These are phyloP conservation scores for Drosophila yooni DNA, from an alignment of 2,888 invertebrate genomes.

Conservation along the genomic window DNA sequence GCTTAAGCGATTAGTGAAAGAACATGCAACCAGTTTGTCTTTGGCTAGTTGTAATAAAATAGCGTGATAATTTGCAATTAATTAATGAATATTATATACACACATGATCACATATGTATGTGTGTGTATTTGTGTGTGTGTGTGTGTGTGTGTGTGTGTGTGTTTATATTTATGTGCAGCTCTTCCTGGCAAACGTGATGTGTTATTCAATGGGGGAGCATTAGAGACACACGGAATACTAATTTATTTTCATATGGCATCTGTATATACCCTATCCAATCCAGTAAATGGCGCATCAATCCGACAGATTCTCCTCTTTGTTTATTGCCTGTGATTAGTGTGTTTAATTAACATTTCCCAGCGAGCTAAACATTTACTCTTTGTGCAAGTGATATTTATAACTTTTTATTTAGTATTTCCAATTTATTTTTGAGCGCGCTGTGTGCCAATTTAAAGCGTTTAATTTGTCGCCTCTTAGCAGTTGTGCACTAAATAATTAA, in stretches of 20 bases:
- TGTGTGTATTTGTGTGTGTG: background rate
- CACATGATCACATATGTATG: background rate
- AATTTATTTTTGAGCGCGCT: slow-evolving; percentile 18
- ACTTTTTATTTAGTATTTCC: slow-evolving; percentile 19
- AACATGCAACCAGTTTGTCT: background rate
- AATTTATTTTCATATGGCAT: slow-evolving; percentile 16
- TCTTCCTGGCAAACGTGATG: slow-evolving; percentile 21
- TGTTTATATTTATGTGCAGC: background rate
- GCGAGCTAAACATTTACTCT: slow-evolving; percentile 15
- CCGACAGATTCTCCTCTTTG: slow-evolving; percentile 9
- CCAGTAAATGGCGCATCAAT: slow-evolving; percentile 17
- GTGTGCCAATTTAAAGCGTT: slow-evolving; percentile 37
- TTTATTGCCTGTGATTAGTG: slow-evolving; percentile 43
- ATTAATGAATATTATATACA: slow-evolving; percentile 1
- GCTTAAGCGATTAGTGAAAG: background rate
- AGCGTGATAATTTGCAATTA: slow-evolving; percentile 19
- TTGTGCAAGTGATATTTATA: slow-evolving; percentile 22
- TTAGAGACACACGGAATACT: slow-evolving; percentile 26
- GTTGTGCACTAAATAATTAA: slow-evolving; percentile 60
- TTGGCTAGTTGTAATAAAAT: background rate
- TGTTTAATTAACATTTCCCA: slow-evolving; percentile 31
- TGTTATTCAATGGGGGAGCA: slow-evolving; percentile 22
- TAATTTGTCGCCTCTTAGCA: slow-evolving; percentile 54
- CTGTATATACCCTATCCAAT: slow-evolving; percentile 7
- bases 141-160: background rate